Base-by-base conservation (phyloP, 2,888 invertebrate species). In the Dorcus hopei region DNA sequence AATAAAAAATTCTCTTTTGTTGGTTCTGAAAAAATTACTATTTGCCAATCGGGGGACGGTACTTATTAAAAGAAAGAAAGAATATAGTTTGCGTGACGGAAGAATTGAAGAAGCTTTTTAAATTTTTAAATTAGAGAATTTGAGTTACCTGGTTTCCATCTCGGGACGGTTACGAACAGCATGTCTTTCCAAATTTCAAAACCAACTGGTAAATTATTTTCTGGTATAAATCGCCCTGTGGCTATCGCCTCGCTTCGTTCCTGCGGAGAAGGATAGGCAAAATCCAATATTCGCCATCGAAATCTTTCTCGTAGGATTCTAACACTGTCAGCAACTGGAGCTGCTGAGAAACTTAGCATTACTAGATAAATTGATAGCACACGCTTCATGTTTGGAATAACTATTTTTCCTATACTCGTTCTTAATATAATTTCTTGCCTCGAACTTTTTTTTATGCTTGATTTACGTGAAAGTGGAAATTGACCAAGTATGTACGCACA, bases 201-300 rank as follows among this genome's bases (percentile, higher is more conserved):
- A 16, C 93, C 93, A 1, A 92, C 91, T 0, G 93, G 92, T 1
- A 92, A 79, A 52, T 86, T 90, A 72, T 93, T 93, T 72, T 89
- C 88, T 0, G 90, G 91, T 8, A 89, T 83, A 65, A 86, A 87
- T 49, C 85, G 85, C 4, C 87, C 87, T 0, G 82, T 83, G 41
- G 81, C 74, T 7, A 91, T 76, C 0, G 89, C 90, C 61, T 85
- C 81, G 64, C 85, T 82, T 69, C 86, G 84, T 7, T 83, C 79
- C 51, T 80, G 78, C 16, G 83, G 79, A 63, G 84, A 85, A 1
- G 89, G 89, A 75, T 86, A 93, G 41, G 85, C 87, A 78, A 87
- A 93, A 76, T 93, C 92, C 72, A 93, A 68, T 40, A 82, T 80
- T 52, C 85, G 87, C 93, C 93, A 93, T 52, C 85, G 84, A 72